Conservation (phyloP, 2,888 invertebrate genomes). For the Tipula vernalis region DNA sequence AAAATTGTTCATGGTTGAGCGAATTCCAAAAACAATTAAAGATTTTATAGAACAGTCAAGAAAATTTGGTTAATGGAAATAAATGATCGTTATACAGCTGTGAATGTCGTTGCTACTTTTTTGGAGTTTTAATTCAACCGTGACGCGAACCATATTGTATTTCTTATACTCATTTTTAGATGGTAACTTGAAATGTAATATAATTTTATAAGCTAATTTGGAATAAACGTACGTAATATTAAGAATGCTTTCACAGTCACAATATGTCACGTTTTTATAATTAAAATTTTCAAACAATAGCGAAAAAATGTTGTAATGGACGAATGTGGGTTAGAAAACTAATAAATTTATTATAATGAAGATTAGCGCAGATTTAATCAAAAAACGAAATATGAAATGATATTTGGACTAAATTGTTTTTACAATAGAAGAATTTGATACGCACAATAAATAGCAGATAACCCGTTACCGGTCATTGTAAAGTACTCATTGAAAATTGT, state of each 20-base stretch:
- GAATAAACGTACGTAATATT: background rate
- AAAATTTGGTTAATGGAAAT: background rate
- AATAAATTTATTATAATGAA: background rate
- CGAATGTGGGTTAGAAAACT: background rate
- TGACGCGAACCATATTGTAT: background rate
- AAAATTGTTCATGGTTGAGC: background rate
- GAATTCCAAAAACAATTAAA: background rate
- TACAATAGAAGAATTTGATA: background rate
- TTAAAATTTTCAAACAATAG: background rate
- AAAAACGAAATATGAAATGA: background rate
- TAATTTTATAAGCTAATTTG: background rate
- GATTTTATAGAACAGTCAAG: background rate
- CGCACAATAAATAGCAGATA: background rate
- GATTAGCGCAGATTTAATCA: background rate
- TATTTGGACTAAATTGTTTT: background rate
- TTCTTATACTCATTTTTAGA: background rate
- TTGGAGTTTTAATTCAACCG: background rate
- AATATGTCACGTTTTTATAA: background rate
- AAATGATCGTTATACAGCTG: background rate
- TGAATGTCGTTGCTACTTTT: background rate
- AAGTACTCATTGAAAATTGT: background rate
- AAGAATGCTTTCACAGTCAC: background rate
- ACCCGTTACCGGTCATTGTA: background rate
- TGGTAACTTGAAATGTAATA: background rate
- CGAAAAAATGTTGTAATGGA: background rate